phyloP scores from a whole-genome alignment of 2,113 vertebrate genomes.

The Psephotus haematonotus region DNA sequence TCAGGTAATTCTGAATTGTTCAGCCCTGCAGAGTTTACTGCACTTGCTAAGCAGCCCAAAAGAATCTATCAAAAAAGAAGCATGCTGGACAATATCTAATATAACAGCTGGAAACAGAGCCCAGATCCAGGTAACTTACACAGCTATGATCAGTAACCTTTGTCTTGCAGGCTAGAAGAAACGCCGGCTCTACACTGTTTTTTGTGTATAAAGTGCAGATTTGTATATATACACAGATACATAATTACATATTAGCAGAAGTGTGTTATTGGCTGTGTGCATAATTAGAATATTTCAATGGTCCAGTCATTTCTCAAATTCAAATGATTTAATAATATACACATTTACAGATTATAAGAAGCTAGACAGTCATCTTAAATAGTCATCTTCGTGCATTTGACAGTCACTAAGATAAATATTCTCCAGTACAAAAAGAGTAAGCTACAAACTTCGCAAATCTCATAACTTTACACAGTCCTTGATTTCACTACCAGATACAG shows the following conservation, averaged over 20 bases:
- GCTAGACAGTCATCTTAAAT: background rate
- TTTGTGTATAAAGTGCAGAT: background rate
- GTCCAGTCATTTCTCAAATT: background rate
- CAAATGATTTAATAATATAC: background rate
- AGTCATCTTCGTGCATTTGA: background rate
- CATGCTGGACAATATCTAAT: conserved; percentile 99
- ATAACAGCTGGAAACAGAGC: conserved; percentile 97
- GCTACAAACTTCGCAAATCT: background rate
- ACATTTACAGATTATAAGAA: background rate
- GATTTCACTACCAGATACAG: background rate
- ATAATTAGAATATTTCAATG: background rate
- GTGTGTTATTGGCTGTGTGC: background rate
- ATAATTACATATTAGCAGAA: background rate
- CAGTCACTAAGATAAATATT: background rate
- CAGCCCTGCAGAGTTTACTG: conserved; percentile 93
- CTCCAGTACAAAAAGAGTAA: background rate
- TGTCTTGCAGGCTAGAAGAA: background rate
- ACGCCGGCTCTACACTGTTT: background rate
- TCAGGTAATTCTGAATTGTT: conserved; percentile 98
- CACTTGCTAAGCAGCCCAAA: conserved; percentile 96
- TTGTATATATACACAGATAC: background rate
- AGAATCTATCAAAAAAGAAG: conserved; percentile 98
- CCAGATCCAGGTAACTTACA: conserved; percentile 90
- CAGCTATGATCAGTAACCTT: background rate
- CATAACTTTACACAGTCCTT: background rate